Conservation (phyloP, 2,888 invertebrate species). For the Lycaena phlaeas region DNA sequence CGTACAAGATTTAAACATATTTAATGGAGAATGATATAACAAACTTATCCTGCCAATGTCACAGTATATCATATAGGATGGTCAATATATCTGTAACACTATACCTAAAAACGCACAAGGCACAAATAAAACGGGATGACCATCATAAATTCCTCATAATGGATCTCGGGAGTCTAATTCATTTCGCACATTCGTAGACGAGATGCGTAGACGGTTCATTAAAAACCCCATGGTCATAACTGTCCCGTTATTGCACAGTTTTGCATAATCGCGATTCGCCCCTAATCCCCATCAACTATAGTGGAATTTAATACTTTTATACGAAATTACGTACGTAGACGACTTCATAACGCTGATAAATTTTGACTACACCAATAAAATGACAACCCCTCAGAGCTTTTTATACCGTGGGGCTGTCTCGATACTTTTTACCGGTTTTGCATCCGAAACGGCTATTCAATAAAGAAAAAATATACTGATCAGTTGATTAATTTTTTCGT, state of each 20-base stretch:
- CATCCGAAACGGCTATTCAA: too few relatives aligned
- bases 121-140: not conserved
- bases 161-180: not conserved
- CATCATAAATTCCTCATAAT: not conserved
- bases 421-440: too few relatives aligned
- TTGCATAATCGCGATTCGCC: conserved; percentile 46
- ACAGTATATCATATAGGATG: too few relatives aligned
- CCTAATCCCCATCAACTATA: conserved; percentile 16
- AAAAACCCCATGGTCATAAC: conserved; percentile 33
- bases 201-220: conserved; percentile 36
- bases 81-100: too few relatives aligned
- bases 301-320: conserved; percentile 34
- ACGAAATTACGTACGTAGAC: conserved; percentile 6
- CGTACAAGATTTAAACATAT: too few relatives aligned
- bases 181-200: conserved; percentile 7
- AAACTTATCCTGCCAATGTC: too few relatives aligned
- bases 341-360: not conserved
- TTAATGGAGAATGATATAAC: too few relatives aligned
- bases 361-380: not conserved
- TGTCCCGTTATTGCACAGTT: conserved; percentile 46
- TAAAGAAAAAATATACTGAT: too few relatives aligned
- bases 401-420: not conserved
- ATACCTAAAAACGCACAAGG: not conserved
- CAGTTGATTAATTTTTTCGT: too few relatives aligned
- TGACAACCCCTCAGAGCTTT: not conserved